Evolutionary conservation across 2,797 vertebrate genomes (phyloP).

Genomic region (Mormyrus proboscirostris): DNA sequence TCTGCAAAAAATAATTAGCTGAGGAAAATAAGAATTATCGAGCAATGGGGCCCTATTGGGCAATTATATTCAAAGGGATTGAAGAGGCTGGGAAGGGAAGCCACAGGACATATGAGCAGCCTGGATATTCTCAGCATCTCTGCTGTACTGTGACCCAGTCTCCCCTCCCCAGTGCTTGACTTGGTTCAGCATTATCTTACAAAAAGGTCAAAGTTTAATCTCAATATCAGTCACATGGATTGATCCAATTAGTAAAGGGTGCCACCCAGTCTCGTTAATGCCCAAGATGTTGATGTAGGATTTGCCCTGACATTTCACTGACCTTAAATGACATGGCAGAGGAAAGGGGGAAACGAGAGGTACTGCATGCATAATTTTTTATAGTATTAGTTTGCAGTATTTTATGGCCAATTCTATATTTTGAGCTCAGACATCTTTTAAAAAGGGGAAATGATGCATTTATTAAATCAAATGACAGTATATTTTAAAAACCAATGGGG

Average conservation of each 20-base stretch:
- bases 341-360: conserved; percentile 16
- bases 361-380: conserved; percentile 2
- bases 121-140: not conserved
- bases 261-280: conserved; percentile 46
- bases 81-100: not conserved
- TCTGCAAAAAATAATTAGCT: conserved; percentile 33
- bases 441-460: not conserved
- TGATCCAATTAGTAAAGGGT: conserved; percentile 52
- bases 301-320: conserved; percentile 34
- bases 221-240: conserved; percentile 53
- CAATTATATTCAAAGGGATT: conserved; percentile 24
- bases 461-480: not conserved
- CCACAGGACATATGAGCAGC: not conserved
- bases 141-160: conserved; percentile 39
- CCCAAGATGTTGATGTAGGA: conserved; percentile 26
- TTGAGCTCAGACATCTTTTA: not conserved
- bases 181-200: conserved; percentile 33
- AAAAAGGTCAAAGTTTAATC: conserved; percentile 51
- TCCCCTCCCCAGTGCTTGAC: conserved; percentile 39
- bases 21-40: conserved; percentile 38
- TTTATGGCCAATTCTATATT: not conserved
- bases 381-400: not conserved
- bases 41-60: conserved; percentile 20
- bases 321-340: conserved; percentile 41
- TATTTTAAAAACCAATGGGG: not conserved